These are phyloP conservation scores for Gymnobelideus leadbeateri DNA, from an alignment of 2,113 vertebrate species.

Conservation along the genomic window DNA sequence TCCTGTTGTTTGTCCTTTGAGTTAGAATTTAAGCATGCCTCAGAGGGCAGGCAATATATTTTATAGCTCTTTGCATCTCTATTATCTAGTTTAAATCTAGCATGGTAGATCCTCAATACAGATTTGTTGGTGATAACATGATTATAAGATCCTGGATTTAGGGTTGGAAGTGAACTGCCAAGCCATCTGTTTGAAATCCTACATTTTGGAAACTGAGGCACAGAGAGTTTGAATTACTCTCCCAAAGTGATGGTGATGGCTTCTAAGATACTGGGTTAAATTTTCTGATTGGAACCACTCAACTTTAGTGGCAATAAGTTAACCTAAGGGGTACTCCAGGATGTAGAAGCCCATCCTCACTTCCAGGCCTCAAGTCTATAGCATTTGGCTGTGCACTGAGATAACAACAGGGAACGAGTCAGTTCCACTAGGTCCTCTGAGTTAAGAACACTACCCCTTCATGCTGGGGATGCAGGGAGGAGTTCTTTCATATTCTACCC, in stretches of 20 bases:
- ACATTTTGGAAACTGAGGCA: not conserved
- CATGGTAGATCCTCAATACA: not conserved
- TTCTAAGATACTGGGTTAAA: not conserved
- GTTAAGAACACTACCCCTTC: not conserved
- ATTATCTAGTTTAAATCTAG: not conserved
- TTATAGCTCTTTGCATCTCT: not conserved
- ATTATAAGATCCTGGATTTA: not conserved
- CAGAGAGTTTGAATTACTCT: not conserved
- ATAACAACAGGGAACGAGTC: not conserved
- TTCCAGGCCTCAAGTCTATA: not conserved
- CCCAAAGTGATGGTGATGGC: not conserved
- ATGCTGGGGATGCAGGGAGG: not conserved
- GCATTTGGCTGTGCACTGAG: not conserved
- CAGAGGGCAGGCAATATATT: not conserved
- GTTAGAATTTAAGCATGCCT: not conserved
- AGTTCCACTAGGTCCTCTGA: not conserved
- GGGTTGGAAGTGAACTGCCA: not conserved
- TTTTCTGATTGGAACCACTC: not conserved
- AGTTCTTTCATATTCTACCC: not conserved
- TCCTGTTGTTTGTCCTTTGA: not conserved
- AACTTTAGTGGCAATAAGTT: not conserved
- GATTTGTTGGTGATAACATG: not conserved
- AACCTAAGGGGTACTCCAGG: not conserved
- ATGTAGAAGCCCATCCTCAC: not conserved
- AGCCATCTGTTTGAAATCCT: not conserved